Evolutionary conservation across 2,888 invertebrate genomes (phyloP), one percentile per base, ranked within the genome.

Genomic region (Caenorhabditis sp.): DNA sequence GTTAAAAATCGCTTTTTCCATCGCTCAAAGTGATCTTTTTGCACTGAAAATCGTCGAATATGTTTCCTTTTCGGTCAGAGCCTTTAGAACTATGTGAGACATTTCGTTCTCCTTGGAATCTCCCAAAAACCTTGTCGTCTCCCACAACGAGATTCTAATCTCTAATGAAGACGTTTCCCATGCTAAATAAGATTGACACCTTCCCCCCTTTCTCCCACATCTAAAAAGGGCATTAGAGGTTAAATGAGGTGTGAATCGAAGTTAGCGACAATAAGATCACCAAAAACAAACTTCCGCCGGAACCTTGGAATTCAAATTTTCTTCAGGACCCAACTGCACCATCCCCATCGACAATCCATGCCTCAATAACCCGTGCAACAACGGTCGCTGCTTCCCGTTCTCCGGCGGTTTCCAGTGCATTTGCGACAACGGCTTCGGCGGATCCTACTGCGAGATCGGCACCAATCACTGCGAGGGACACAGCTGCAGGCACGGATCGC

Each of bases 391-490:
- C 22, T 8, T 31, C 10, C 35, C 41, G 14, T 70, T 70, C 70
- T 24, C 95, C 56, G 97, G 97, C 8, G 95, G 96, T 4, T 97
- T 95, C 93, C 95, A 96, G 16, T 98, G 98, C 94, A 96, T 97
- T 89, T 98, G 98, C 93, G 97, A 97, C 69, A 97, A 97, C 92
- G 98, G 98, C 44, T 99, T 97, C 97, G 95, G 96, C 0, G 98
- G 98, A 56, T 70, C 79, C 16, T 66, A 64, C 16, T 79, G 79
- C 26, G 69, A 68, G 35, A 6, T 59, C 1, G 69, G 68, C 26
- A 35, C 97, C 7, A 96, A 98, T 92, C 97, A 98, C 90, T 98
- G 98, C 92, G 94, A 94, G 1, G 95, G 95, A 66, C 95, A 95
- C 35, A 96, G 96, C 0, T 99, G 99, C 93, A 96, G 96, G 94